phyloP scores from a whole-genome alignment of 2,888 invertebrate species.

The Brassicogethes aeneus region DNA sequence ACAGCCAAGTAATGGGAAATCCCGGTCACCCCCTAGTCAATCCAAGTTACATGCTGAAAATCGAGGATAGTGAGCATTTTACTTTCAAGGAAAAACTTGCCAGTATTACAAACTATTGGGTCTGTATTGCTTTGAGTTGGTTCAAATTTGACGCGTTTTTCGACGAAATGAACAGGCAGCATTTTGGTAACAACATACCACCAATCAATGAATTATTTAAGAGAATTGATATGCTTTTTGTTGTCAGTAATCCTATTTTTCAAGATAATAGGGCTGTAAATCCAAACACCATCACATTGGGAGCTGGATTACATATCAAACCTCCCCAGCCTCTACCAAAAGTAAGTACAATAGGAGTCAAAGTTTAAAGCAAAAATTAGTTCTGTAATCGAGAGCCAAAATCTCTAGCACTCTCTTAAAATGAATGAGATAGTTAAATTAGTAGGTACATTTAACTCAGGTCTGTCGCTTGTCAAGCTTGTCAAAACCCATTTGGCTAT shows the following conservation, averaged over 20 bases:
- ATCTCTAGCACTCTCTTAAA: no score
- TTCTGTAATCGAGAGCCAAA: no score
- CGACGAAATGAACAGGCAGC: neutral
- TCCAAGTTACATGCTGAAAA: constrained; percentile 21
- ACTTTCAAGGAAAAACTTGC: constrained; percentile 4
- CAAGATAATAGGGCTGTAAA: neutral
- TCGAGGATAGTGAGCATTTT: constrained; percentile 3
- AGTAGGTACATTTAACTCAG: no score
- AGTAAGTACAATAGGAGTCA: no score
- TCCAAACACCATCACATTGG: neutral
- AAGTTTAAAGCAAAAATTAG: no score
- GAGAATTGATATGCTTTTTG: neutral
- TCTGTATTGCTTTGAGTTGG: no score
- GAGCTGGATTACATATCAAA: neutral
- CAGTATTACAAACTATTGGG: no score
- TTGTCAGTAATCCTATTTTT: neutral
- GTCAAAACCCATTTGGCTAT: no score
- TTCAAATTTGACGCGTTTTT: neutral
- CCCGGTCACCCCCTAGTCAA: constrained; percentile 25
- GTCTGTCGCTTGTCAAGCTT: no score
- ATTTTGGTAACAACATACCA: neutral
- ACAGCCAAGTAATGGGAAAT: constrained; percentile 22
- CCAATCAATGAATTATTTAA: neutral
- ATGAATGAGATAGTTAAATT: no score
- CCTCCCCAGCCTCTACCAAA: neutral